Conservation (phyloP, 2,888 invertebrate species). For the Eupithecia subfuscata region DNA sequence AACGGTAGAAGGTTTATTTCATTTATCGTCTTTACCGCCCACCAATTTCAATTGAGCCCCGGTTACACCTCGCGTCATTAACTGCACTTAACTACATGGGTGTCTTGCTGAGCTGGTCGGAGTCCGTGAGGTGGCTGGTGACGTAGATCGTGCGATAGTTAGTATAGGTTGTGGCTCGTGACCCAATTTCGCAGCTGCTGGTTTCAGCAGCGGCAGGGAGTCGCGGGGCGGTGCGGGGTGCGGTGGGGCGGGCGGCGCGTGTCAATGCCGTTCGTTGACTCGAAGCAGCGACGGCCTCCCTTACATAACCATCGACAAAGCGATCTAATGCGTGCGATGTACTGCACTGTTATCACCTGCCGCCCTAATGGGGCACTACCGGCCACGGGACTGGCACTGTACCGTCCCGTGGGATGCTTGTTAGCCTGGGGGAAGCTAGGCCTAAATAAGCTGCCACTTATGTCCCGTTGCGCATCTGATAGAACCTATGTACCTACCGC, state of each 20-base stretch:
- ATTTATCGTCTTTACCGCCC: constrained; percentile 65
- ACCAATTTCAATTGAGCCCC: constrained; percentile 53
- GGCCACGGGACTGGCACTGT: constrained; percentile 22
- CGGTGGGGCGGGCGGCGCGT: constrained; percentile 70
- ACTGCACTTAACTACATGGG: constrained; percentile 46
- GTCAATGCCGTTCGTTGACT: constrained; percentile 85
- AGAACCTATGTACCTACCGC: neutral
- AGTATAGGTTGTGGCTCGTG: constrained; percentile 65
- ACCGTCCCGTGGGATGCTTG: constrained; percentile 8
- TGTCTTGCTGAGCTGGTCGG: constrained; percentile 66
- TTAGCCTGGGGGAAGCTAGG: neutral
- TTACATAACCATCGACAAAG: constrained; percentile 83
- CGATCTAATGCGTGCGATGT: constrained; percentile 76
- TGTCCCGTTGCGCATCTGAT: neutral
- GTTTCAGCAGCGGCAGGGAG: constrained; percentile 78
- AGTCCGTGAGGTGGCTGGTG: constrained; percentile 72
- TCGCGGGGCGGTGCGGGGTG: constrained; percentile 52
- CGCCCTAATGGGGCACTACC: constrained; percentile 36
- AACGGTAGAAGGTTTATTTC: constrained; percentile 72
- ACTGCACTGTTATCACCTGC: constrained; percentile 50
- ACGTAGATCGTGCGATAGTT: constrained; percentile 24
- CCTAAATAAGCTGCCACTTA: neutral
- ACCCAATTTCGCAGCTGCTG: constrained; percentile 84
- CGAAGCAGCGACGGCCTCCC: constrained; percentile 80
- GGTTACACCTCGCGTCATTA: constrained; percentile 54